phyloP scores from a whole-genome alignment of 2,113 vertebrate species.

The Eulemur macaco region DNA sequence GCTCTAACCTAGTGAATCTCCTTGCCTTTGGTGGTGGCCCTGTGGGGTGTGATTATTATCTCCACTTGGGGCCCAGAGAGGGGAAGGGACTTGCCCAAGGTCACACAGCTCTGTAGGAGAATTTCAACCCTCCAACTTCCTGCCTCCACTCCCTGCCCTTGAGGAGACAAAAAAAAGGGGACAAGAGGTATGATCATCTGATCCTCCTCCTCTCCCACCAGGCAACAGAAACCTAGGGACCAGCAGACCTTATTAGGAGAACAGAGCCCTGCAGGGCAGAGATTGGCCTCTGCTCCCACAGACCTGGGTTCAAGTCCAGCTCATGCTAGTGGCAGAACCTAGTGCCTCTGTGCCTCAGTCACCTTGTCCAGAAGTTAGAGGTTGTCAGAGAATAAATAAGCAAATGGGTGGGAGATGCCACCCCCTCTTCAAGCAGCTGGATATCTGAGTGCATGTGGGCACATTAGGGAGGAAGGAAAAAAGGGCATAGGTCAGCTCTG shows the following conservation, averaged over 20 bases:
- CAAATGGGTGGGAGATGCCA: neutral
- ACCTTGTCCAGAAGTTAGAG: neutral
- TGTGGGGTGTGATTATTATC: neutral
- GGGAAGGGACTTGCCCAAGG: slow-evolving; percentile 58
- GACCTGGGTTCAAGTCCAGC: neutral
- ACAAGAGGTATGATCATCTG: neutral
- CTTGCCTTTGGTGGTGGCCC: neutral
- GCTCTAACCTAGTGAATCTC: neutral
- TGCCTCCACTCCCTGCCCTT: neutral
- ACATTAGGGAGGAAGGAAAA: neutral
- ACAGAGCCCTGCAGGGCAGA: neutral
- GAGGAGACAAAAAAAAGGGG: neutral
- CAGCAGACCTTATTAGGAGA: neutral
- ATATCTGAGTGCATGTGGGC: neutral
- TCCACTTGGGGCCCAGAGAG: slow-evolving; percentile 34
- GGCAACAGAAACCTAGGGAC: neutral
- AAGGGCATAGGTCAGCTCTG: neutral
- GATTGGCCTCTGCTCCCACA: neutral
- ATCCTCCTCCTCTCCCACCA: neutral
- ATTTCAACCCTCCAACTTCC: neutral
- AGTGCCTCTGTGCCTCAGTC: neutral
- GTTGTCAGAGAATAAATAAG: neutral
- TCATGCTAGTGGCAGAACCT: neutral
- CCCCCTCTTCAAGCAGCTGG: neutral
- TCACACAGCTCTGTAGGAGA: slow-evolving; percentile 35